Base-by-base conservation (phyloP, 1,140 invertebrate genomes). In the Dufourea novaeangliae region DNA sequence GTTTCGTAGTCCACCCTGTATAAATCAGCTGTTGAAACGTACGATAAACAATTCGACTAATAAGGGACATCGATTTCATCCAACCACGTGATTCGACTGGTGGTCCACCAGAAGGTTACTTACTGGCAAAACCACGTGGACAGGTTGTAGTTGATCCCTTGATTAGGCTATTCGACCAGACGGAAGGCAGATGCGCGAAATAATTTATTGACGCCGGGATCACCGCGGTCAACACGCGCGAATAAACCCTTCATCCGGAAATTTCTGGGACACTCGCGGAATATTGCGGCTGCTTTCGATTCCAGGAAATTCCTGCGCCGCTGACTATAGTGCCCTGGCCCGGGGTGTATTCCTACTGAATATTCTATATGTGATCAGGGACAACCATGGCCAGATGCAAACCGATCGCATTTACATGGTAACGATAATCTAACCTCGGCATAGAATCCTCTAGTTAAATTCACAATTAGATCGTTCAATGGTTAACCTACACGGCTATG, bases 201-300 rank as follows among this genome's bases (percentile, higher is more conserved):
- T 76, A 76, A 69, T 69, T 69, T 22, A 32, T 59, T 25, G 20
- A 22, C 8, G 27, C 12, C 4, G 41, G 32, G 4, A n/a, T 8
- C 25, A 14, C 1, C 7, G 20, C 32, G 25, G 25, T 69, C 59
- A 59, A 68, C 73, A 29, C 25, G 41, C 34, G 50, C 32, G 32
- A 32, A 69, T 68, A 75, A n/a, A 56, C n/a, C 44, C 69, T 80
- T 50, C 44, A 25, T 1, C 52, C 37, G 37, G 39, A 81, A 76
- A 82, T 81, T 66, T 57, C 64, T 71, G 7, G 34, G 37, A n/a
- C 62, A 66, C 44, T 81, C 39, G 72, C 46, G 27, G 32, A 29
- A 50, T 66, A 69, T 34, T 66, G 54, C 61, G 71, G 44, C 72
- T 77, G 73, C 50, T 67, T 77, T 77, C 59, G 62, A 81, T 82